Evolutionary conservation across 2,113 vertebrate genomes (phyloP).

Genomic region (Gorsachius goisagi): DNA sequence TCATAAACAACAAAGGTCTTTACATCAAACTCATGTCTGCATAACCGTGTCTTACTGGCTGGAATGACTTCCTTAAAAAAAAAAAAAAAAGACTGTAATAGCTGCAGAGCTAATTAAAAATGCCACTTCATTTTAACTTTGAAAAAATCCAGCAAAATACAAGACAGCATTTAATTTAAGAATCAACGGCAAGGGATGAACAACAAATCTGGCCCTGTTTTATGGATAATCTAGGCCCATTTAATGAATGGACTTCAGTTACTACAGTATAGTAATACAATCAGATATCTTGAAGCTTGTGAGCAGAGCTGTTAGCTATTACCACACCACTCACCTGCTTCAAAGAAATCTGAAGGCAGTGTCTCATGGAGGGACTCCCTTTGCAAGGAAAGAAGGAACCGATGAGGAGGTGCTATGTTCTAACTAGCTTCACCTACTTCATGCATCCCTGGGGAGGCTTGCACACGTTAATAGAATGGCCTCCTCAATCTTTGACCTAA

Average conservation of each 20-base stretch:
- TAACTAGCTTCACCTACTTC: not conserved
- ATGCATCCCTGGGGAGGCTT: not conserved
- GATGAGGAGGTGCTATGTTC: not conserved
- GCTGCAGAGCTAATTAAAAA: not conserved
- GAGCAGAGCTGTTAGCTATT: not conserved
- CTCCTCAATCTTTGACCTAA: not conserved
- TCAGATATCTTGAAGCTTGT: not conserved
- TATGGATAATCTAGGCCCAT: not conserved
- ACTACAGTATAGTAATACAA: not conserved
- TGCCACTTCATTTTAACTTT: not conserved
- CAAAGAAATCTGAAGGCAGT: not conserved
- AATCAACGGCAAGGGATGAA: not conserved
- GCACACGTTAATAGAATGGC: not conserved
- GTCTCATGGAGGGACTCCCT: not conserved
- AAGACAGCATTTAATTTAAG: not conserved
- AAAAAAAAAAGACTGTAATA: not conserved
- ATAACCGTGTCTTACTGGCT: not conserved
- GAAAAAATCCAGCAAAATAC: not conserved
- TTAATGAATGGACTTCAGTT: not conserved
- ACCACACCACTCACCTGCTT: accelerated
- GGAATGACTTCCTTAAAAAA: not conserved
- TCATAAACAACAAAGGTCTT: not conserved
- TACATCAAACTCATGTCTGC: not conserved
- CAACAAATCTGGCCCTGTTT: not conserved
- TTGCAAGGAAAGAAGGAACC: not conserved